Evolutionary conservation across 2,888 invertebrate species (phyloP).

Genomic region (Eristalis arbustorum): DNA sequence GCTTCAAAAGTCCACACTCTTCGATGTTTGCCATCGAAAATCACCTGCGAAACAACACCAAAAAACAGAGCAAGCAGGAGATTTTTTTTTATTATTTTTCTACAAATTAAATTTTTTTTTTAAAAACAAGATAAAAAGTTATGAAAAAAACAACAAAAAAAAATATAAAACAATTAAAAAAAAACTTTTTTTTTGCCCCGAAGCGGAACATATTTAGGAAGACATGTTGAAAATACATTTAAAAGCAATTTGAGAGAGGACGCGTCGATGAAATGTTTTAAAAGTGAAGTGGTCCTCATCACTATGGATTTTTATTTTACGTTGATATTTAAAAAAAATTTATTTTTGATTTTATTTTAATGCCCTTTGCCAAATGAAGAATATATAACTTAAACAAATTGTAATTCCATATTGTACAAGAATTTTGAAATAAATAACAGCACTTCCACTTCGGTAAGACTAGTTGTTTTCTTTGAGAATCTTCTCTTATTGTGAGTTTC

Average conservation of each 20-base stretch:
- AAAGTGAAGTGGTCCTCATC: too few relatives aligned
- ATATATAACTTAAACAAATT: constrained; percentile 21
- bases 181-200: constrained; percentile 53
- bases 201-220: constrained; percentile 41
- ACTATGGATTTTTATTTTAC: neutral
- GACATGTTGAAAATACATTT: neutral
- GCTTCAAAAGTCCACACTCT: neutral
- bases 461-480: neutral
- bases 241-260: neutral
- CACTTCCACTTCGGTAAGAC: constrained; percentile 66
- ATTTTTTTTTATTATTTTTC: constrained; percentile 43
- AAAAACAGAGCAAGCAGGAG: constrained; percentile 17
- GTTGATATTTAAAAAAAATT: neutral
- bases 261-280: neutral
- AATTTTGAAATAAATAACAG: constrained; percentile 58
- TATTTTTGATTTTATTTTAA: neutral
- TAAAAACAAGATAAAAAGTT: constrained; percentile 43
- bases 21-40: neutral
- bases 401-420: constrained; percentile 66
- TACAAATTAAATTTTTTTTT: constrained; percentile 52
- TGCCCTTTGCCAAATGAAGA: neutral
- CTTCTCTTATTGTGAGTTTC: too few relatives aligned
- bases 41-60: constrained; percentile 12
- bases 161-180: constrained; percentile 4
- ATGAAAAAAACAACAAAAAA: constrained; percentile 18